Percentiles rank a stretch among this genome's conserved stretches.
Evolutionary conservation across 2,888 invertebrate genomes (phyloP).

Genomic region (Priocnemis perturbator): DNA sequence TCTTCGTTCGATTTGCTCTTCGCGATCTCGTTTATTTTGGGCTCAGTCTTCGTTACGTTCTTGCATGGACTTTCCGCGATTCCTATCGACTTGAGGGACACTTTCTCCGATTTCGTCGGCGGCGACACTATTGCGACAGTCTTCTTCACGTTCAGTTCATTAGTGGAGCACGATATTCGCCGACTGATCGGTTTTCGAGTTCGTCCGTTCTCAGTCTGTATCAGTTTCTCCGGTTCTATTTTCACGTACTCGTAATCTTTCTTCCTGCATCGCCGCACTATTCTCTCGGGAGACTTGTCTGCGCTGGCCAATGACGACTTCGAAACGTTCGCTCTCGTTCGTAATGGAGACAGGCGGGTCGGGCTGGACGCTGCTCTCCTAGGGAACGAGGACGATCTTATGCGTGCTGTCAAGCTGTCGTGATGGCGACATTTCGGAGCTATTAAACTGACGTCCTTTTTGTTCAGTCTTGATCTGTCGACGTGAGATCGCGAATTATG

Average conservation of each 20-base stretch:
- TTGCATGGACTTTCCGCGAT: neutral
- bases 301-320: slow-evolving; percentile 12
- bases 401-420: slow-evolving; percentile 15
- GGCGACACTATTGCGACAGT: neutral
- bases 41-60: neutral
- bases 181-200: no score
- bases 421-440: slow-evolving; percentile 21
- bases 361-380: slow-evolving; percentile 17
- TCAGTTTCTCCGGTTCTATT: neutral
- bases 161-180: neutral
- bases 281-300: neutral
- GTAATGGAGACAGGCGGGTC: slow-evolving; percentile 28
- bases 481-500: slow-evolving; percentile 1
- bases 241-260: neutral
- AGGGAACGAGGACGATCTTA: slow-evolving; percentile 49
- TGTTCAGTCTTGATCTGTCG: slow-evolving; percentile 1
- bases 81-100: neutral
- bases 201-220: neutral
- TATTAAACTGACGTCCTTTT: neutral
- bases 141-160: slow-evolving; percentile 4
- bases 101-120: neutral
- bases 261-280: slow-evolving; percentile 2
- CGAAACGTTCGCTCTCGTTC: slow-evolving; percentile 17
- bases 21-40: neutral
- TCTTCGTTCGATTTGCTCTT: slow-evolving; percentile 5